Base-by-base conservation (phyloP, 2,888 invertebrate species). In the Cyaniris semiargus region DNA sequence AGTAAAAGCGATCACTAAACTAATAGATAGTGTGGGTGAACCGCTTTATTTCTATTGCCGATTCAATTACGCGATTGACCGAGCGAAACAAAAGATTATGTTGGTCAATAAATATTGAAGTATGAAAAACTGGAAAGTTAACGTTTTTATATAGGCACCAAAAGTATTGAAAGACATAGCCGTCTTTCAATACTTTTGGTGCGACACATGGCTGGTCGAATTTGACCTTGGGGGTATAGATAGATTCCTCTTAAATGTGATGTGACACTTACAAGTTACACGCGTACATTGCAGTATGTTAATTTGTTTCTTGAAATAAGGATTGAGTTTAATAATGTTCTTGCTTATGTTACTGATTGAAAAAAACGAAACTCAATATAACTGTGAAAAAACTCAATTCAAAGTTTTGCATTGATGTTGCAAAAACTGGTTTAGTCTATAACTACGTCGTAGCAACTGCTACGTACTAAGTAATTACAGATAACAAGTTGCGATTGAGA, bases 1-100 rank as follows among this genome's bases (percentile, higher is more conserved):
- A 86, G 89, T 89, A 87, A 88, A 88, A 85, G 84, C 74, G 74
- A 74, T 74, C 74, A 74, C 71, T 74, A 74, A 74, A 74, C 74
- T 74, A 74, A 74, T 74, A 74, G 74, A 74, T 48, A 48, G 48
- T 48, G 74, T 74, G 74, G 74, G 74, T 48, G 74, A 74, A 53
- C 74, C 48, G 21, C 48, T 53, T 53, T 74, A 44, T 72, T 18
- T 13, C 44, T 74, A 74, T 23, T 21, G 53, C 44, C 48, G 44
- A 48, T 72, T 44, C 38, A 44, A 72, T 72, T 44, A 72, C 27
- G 15, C 27, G 18, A 60, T 21, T 58, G n/a, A 60, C 23, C 66
- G 66, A 31, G 66, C 66, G 10, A 66, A 66, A 66, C 66, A 66
- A 66, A 66, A 66, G 66, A 27, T 60, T 23, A 15, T 15, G 27